A percentile compares a stretch with the other conserved stretches of the same genome.
Conservation (phyloP, 1,140 invertebrate genomes). For the Caenorhabditis briggsae region DNA sequence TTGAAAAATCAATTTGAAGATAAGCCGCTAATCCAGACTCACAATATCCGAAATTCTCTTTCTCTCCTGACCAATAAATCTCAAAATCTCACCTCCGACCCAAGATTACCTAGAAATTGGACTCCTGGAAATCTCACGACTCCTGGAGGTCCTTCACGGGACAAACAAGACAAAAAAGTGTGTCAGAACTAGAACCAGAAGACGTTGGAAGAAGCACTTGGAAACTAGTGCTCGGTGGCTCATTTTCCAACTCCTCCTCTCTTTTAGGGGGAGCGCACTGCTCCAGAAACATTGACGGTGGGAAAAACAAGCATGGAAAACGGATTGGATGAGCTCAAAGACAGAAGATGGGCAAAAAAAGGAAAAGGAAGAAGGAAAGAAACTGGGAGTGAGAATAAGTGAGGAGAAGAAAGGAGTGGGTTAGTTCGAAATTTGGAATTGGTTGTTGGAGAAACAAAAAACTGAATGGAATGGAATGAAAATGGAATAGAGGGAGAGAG, state of each 20-base stretch:
- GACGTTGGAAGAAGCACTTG: background rate
- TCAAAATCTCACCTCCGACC: no score
- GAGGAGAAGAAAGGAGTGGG: background rate
- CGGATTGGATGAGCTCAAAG: slow-evolving; percentile 34
- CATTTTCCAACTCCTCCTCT: slow-evolving; percentile 8
- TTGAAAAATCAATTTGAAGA: no score
- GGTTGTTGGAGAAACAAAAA: background rate
- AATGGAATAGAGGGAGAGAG: background rate
- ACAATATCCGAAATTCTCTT: no score
- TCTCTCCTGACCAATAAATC: no score
- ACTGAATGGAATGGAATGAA: background rate
- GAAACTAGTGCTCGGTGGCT: background rate
- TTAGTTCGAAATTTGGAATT: slow-evolving; percentile 41
- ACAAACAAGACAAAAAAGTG: background rate
- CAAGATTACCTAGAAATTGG: no score
- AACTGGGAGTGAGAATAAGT: background rate
- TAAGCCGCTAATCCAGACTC: no score
- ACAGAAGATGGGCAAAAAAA: background rate
- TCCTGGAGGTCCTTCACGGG: background rate
- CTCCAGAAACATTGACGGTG: slow-evolving; percentile 52
- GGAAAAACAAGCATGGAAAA: slow-evolving; percentile 23
- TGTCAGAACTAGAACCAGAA: background rate
- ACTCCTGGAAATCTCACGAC: no score
- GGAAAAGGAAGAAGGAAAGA: background rate
- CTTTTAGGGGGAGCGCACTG: background rate